Evolutionary conservation across 2,797 vertebrate genomes (phyloP).

Genomic region (Oreochromis grahami): DNA sequence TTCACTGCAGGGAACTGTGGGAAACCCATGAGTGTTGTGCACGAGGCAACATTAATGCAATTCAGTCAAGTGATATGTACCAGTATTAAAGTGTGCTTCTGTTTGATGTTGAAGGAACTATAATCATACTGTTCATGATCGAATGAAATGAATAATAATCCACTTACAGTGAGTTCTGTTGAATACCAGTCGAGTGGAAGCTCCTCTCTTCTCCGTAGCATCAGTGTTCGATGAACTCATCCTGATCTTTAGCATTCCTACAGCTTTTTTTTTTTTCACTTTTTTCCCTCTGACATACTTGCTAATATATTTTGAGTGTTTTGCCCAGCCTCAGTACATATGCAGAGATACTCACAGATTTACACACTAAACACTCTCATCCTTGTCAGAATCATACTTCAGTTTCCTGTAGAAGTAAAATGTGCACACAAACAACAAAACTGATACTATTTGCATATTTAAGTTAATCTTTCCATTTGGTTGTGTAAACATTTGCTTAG

Average conservation of each 20-base stretch:
- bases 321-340: background rate
- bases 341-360: slow-evolving; percentile 9
- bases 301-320: slow-evolving; percentile 46
- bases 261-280: slow-evolving; percentile 16
- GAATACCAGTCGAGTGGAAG: background rate
- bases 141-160: background rate
- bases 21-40: background rate
- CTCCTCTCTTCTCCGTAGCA: background rate
- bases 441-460: background rate
- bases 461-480: background rate
- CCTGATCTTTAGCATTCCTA: slow-evolving; percentile 17
- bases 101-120: background rate
- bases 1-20: background rate
- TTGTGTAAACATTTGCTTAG: background rate
- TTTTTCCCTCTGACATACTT: slow-evolving; percentile 12
- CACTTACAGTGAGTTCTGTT: background rate
- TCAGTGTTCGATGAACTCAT: background rate
- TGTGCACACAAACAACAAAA: background rate
- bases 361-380: slow-evolving; percentile 6
- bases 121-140: background rate
- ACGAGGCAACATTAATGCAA: background rate
- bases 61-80: background rate
- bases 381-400: background rate
- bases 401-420: background rate
- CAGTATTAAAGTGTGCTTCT: background rate